A percentile compares a stretch with the other conserved stretches of the same genome.
Conservation (phyloP, 2,113 vertebrate genomes). For the Dasyprocta punctata region DNA sequence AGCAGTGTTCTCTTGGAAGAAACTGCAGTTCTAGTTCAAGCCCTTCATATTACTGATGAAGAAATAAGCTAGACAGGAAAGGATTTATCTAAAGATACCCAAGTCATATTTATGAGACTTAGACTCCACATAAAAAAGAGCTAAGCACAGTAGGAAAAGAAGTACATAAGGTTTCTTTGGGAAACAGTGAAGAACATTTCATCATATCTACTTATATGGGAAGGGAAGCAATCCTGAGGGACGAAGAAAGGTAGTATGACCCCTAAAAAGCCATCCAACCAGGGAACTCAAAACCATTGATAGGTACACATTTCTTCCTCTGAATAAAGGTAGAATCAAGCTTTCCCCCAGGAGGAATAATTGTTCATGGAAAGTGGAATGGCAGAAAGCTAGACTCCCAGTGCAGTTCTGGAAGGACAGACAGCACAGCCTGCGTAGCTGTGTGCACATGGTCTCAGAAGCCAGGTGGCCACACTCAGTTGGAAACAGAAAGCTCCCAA, state of each 20-base stretch:
- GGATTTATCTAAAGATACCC: conserved; percentile 54
- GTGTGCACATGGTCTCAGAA: neutral
- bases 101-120: conserved; percentile 50
- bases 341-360: conserved; percentile 8
- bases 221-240: conserved; percentile 1
- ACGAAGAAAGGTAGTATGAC: neutral
- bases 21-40: neutral
- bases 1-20: neutral
- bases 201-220: neutral
- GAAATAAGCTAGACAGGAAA: conserved; percentile 21
- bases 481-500: conserved; percentile 15
- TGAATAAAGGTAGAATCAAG: conserved; percentile 34
- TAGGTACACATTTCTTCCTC: neutral
- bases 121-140: conserved; percentile 30
- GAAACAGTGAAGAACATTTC: neutral
- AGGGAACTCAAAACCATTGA: neutral
- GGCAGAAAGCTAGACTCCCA: neutral
- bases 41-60: conserved; percentile 21
- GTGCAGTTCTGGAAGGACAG: neutral
- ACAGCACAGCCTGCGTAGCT: neutral
- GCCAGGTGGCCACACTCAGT: neutral
- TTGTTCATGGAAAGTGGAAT: neutral
- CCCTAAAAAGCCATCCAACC: neutral
- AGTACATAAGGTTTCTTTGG: neutral
- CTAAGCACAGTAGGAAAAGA: neutral